Evolutionary conservation across 2,113 vertebrate genomes (phyloP), one percentile per base, ranked within the genome.

Genomic region (Chiloscyllium plagiosum): DNA sequence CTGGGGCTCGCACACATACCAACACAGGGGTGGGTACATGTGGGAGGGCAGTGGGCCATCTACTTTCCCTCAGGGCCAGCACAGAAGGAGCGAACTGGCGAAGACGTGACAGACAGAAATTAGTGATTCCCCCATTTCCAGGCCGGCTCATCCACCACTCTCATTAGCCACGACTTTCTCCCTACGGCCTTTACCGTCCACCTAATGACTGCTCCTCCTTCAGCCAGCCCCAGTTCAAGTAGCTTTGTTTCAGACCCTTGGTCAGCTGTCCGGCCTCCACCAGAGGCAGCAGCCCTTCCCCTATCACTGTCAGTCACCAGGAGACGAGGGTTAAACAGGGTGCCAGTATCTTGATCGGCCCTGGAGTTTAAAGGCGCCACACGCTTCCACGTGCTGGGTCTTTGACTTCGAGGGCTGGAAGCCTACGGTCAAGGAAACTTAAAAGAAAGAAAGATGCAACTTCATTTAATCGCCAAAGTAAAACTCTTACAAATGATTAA

Each of bases 401-500:
- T 83, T 17, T 83, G 37, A 83, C 80, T n/a, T 37, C 37, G 4
- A 3, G 24, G 19, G 85, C 85, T 87, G 7, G 37, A 86, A 24
- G 78, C 17, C n/a, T 37, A 24, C 1, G 50, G 50, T 15, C 50
- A 4, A 8, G 12, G 29, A 52, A 24, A 33, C 22, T 33, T 37
- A 5, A 66, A 66, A 78, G 17, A 70, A 83, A 78, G 37, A 33
- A 65, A 65, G 17, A 66, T n/a, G 17, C 19, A 17, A 66, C 52
- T 90, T 83, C 37, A 83, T 83, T 83, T 83, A 2, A 26, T 52
- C 3, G 47, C 87, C 87, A 93, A 61, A 93, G 61, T 66, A 93
- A 66, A 66, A 93, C 61, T 93, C 89, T 93, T 24, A 93, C 89
- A 93, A 93, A 8, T 66, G 17, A 20, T 93, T 93, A 93, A 93